Conservation (phyloP, 2,113 vertebrate species). For the Halichoeres trimaculatus region DNA sequence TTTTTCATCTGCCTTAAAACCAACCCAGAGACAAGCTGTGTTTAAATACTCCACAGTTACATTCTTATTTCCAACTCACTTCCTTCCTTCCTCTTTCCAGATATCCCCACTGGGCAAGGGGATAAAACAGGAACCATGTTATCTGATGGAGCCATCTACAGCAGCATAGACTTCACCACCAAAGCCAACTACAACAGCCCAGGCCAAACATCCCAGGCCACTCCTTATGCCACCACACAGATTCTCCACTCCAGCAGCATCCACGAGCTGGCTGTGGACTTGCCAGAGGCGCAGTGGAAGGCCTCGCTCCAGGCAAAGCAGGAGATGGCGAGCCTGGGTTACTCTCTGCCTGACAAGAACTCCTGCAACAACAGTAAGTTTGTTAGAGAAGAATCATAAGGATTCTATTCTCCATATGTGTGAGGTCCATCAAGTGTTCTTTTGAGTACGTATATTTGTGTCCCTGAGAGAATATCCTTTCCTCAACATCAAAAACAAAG, state of each 20-base stretch:
- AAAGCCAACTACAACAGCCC: conserved; percentile 96
- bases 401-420: background rate
- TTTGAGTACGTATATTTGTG: conserved; percentile 4
- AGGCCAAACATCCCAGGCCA: conserved; percentile 94
- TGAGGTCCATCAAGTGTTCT: conserved; percentile 12
- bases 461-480: conserved; percentile 17
- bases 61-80: background rate
- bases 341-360: conserved; percentile 96
- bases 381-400: background rate
- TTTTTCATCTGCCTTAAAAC: background rate
- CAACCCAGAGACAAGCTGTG: background rate
- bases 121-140: conserved; percentile 98
- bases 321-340: conserved; percentile 94
- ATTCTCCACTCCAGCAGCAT: conserved; percentile 98
- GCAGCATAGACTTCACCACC: conserved; percentile 98
- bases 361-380: conserved; percentile 97
- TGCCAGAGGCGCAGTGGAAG: conserved; percentile 97
- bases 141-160: conserved; percentile 98
- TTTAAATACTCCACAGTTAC: background rate
- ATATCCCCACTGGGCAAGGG: conserved; percentile 89
- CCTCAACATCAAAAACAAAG: conserved; percentile 16
- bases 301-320: conserved; percentile 94
- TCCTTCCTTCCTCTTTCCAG: conserved; percentile 73
- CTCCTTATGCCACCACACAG: conserved; percentile 97
- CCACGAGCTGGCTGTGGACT: conserved; percentile 96